Evolutionary conservation across 2,888 invertebrate species (phyloP).

Genomic region (Macaria notata): DNA sequence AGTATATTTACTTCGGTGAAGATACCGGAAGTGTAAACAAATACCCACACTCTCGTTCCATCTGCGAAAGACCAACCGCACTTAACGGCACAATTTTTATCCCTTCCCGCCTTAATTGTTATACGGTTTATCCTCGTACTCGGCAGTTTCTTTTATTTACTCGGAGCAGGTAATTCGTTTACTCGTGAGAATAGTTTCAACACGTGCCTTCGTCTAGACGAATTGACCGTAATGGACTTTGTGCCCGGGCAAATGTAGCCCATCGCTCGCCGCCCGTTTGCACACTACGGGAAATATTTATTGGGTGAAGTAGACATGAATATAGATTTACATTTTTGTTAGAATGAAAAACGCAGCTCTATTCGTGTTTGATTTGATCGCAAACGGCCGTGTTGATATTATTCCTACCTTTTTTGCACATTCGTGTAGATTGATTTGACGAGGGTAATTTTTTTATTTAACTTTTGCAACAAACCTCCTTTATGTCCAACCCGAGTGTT

Average conservation of each 20-base stretch:
- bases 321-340: conserved; percentile 37
- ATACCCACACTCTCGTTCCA: conserved; percentile 8
- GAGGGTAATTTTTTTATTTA: conserved; percentile 1
- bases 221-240: conserved; percentile 77
- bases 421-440: conserved; percentile 4
- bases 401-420: conserved; percentile 13
- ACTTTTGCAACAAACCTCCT: conserved; percentile 3
- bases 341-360: conserved; percentile 16
- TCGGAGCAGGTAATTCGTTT: conserved; percentile 73
- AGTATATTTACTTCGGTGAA: conserved; percentile 8
- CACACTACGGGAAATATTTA: conserved; percentile 50
- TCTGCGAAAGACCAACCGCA: conserved; percentile 24
- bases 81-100: conserved; percentile 39
- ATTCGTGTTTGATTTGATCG: conserved; percentile 23
- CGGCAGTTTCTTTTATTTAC: conserved; percentile 67
- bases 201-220: conserved; percentile 72
- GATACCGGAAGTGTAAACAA: conserved; percentile 15
- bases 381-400: conserved; percentile 17
- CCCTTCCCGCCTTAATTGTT: conserved; percentile 58
- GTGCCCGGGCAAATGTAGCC: conserved; percentile 53
- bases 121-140: conserved; percentile 57
- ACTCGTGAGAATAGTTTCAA: conserved; percentile 76
- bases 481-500: conserved; percentile 1
- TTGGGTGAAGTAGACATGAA: conserved; percentile 38
- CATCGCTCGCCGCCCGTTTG: conserved; percentile 48